Percentiles rank a stretch among this genome's conserved stretches.
phyloP scores from a whole-genome alignment of 2,113 vertebrate genomes.

The Echinops telfairi region DNA sequence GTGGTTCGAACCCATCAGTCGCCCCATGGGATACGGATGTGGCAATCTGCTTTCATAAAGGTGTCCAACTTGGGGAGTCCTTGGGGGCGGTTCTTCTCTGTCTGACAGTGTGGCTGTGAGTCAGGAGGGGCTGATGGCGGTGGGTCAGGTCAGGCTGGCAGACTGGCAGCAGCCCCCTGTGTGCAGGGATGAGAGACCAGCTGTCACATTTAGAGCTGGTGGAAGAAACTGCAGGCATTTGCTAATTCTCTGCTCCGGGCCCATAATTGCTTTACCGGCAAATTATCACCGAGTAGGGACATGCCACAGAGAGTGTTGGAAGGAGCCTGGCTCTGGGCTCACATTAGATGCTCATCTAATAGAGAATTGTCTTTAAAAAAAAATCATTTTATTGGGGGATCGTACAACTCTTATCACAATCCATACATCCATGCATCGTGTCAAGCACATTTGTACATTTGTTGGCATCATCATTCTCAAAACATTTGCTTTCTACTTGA shows the following conservation, averaged over 20 bases:
- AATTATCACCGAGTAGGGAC: conserved; percentile 67
- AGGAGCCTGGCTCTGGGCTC: neutral
- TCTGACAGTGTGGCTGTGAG: too few relatives aligned
- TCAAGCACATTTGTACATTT: too few relatives aligned
- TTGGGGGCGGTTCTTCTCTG: neutral
- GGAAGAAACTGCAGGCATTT: conserved; percentile 59
- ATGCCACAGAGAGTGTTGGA: conserved; percentile 59
- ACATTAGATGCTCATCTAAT: conserved; percentile 53
- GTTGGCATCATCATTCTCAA: too few relatives aligned
- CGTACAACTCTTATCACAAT: too few relatives aligned
- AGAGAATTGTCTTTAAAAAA: too few relatives aligned
- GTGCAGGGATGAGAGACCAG: neutral
- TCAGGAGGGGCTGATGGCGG: neutral
- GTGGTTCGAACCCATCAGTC: neutral
- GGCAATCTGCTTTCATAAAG: neutral
- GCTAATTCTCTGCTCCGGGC: conserved; percentile 65
- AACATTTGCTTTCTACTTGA: too few relatives aligned
- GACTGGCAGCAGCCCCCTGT: neutral
- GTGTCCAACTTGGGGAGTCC: too few relatives aligned
- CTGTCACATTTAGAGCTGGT: neutral
- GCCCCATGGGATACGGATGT: neutral
- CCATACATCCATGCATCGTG: too few relatives aligned
- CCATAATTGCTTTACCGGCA: conserved; percentile 67
- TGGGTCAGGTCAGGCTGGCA: neutral
- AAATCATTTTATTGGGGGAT: too few relatives aligned